Conservation (phyloP, 2,888 invertebrate species). For the Dusona sp. region DNA sequence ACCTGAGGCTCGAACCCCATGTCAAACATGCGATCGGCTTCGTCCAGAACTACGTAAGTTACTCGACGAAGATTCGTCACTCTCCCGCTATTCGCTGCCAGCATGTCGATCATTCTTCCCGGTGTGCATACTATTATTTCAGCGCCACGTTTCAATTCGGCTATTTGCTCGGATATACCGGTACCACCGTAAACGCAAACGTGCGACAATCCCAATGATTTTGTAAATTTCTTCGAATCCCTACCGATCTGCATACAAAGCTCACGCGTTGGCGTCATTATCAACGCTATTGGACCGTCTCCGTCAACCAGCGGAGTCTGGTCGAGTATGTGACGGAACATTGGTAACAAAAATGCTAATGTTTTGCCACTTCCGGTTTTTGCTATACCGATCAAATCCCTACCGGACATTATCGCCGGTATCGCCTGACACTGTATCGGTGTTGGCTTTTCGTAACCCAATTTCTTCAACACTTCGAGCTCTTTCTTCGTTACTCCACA, state of each 20-base stretch:
- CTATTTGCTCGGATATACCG: conserved; percentile 98
- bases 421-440: conserved; percentile 99
- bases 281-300: conserved; percentile 98
- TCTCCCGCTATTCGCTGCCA: conserved; percentile 98
- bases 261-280: conserved; percentile 99
- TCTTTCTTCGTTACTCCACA: conserved; percentile 98
- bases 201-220: conserved; percentile 92
- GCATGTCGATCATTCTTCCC: conserved; percentile 99
- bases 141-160: conserved; percentile 97
- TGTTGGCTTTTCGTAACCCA: conserved; percentile 98
- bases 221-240: conserved; percentile 97
- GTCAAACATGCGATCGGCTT: conserved; percentile 99
- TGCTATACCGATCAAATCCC: conserved; percentile 99
- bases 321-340: conserved; percentile 98
- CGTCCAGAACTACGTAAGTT: conserved; percentile 98
- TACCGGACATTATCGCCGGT: conserved; percentile 97
- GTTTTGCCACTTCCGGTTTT: conserved; percentile 99
- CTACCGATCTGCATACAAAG: conserved; percentile 99
- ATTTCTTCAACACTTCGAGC: conserved; percentile 95
- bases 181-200: conserved; percentile 99
- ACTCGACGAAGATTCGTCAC: conserved; percentile 99
- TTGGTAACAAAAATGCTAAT: conserved; percentile 97
- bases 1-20: conserved; percentile 99
- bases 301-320: conserved; percentile 97
- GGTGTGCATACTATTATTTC: conserved; percentile 99